Percentiles rank a stretch among this genome's conserved stretches.
These are phyloP conservation scores for Callaeas wilsoni DNA, from an alignment of 2,113 vertebrate genomes.

Conservation along the genomic window DNA sequence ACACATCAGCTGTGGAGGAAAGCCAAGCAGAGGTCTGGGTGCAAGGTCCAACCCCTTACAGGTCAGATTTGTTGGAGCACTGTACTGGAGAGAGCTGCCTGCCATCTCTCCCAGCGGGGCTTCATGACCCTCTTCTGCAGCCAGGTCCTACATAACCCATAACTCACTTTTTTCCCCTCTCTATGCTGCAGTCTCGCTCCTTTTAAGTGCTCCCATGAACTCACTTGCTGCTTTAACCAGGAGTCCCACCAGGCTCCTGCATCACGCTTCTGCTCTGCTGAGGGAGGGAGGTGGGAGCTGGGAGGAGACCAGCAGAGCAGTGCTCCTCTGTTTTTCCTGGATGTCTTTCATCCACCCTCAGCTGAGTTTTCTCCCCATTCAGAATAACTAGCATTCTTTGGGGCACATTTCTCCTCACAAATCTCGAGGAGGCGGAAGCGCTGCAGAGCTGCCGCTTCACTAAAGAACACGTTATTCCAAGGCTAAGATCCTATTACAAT, in stretches of 20 bases:
- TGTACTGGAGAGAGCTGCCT: background rate
- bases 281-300: background rate
- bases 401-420: conserved; percentile 47
- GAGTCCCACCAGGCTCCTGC: background rate
- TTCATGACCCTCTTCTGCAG: background rate
- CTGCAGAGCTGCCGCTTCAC: background rate
- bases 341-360: conserved; percentile 5
- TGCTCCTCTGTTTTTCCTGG: conserved; percentile 35
- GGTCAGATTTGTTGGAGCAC: background rate
- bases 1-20: background rate
- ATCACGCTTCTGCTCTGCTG: background rate
- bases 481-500: conserved; percentile 50
- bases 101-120: background rate
- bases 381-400: conserved; percentile 21
- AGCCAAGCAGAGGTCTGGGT: background rate
- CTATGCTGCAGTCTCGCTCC: background rate
- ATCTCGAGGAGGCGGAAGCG: background rate
- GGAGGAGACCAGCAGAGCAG: background rate
- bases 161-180: background rate
- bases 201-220: background rate
- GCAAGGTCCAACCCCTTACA: background rate
- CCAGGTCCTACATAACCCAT: background rate
- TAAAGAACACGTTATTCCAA: background rate
- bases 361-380: background rate
- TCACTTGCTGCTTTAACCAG: background rate